Conservation (phyloP, 2,888 invertebrate species). For the Coecobrya sp. region DNA sequence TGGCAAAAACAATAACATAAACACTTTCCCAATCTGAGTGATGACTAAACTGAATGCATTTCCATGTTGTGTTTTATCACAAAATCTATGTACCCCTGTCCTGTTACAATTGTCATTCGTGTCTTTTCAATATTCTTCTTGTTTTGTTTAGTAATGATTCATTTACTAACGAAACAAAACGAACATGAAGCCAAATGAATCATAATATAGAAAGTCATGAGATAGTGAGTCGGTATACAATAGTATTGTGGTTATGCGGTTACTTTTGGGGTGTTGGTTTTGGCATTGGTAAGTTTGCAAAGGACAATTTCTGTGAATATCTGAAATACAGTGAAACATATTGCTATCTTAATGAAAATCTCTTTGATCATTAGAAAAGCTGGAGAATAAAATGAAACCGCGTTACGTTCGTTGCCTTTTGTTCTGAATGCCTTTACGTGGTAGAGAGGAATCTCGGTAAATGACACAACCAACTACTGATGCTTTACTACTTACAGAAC, state of each 20-base stretch:
- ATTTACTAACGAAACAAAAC: conserved; percentile 19
- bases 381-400: conserved; percentile 3
- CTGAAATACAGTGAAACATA: not conserved
- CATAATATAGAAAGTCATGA: not conserved
- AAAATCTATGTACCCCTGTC: conserved; percentile 7
- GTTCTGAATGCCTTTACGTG: not conserved
- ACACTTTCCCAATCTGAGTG: not conserved
- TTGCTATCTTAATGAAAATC: conserved; percentile 32
- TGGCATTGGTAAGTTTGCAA: not conserved
- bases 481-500: not conserved
- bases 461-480: no score
- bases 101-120: conserved; percentile 5
- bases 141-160: not conserved
- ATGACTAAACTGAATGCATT: not conserved
- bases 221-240: not conserved
- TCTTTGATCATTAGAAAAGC: conserved; percentile 8
- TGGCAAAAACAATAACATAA: conserved; percentile 53
- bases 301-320: conserved; percentile 1
- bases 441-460: not conserved
- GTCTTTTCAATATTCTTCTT: not conserved
- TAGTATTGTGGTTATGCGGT: not conserved
- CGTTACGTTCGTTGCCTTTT: not conserved
- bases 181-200: not conserved
- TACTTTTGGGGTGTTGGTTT: not conserved
- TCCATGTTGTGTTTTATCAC: conserved; percentile 17